Base-by-base conservation (phyloP, 2,113 vertebrate species). In the Lycaon pictus region DNA sequence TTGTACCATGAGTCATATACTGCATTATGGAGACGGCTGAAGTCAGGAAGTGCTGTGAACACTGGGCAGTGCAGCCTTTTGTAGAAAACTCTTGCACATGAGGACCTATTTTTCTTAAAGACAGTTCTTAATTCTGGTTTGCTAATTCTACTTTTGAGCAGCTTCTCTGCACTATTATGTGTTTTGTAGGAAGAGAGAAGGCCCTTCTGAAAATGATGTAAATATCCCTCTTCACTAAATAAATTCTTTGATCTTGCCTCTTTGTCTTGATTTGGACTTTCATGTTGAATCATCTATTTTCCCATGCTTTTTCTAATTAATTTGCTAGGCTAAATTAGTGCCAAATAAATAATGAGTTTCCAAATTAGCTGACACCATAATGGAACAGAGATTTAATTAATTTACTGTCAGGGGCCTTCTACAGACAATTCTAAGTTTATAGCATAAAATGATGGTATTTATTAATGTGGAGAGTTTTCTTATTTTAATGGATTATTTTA, bases 281-380 rank as follows among this genome's bases (percentile, higher is more conserved):
- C n/a, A 15, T 98, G 97, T 98, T 86, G 94, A 98, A 98, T 97
- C 90, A 96, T 93, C 96, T 95, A 91, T 95, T 98, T 98, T 98
- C 96, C 94, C 92, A 96, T 98, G 97, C 63, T 95, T 81, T 98
- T 95, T 98, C 97, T 98, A 98, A 98, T 98, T 98, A 98, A 98
- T 98, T 98, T 98, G 96, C 98, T 98, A 95, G 96, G 98, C 97
- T 98, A 98, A 98, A 98, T 98, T 98, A 98, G 98, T 98, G 97
- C 96, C 98, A 98, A 98, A 98, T 98, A 98, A 99, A 98, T 98
- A 98, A 98, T 98, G 97, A 98, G 87, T 96, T 98, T 98, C 92
- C 95, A 98, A 98, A 98, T 98, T 98, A 98, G 96, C 96, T 98
- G 95, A 98, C 96, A 97, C 74, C 97, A 97, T 98, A 98, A 96